These are phyloP conservation scores for Marmota flaviventris DNA, from an alignment of 2,113 vertebrate genomes.

Conservation along the genomic window DNA sequence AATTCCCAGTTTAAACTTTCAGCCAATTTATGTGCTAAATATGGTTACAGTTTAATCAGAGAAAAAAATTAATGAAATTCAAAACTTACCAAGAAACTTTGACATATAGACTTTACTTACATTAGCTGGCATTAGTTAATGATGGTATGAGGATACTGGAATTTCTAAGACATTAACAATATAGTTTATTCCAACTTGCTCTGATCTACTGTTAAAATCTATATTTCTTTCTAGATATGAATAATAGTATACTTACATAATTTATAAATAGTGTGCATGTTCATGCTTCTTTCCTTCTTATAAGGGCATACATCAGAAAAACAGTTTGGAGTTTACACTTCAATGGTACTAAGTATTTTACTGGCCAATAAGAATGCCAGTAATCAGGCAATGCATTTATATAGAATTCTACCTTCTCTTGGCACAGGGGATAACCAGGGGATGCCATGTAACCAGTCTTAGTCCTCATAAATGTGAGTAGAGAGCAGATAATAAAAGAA, in stretches of 20 bases:
- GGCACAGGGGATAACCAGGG: neutral
- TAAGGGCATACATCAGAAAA: neutral
- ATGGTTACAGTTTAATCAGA: neutral
- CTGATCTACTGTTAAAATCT: neutral
- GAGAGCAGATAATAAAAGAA: neutral
- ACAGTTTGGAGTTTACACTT: neutral
- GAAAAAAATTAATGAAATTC: neutral
- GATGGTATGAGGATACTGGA: neutral
- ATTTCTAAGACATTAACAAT: constrained; percentile 18
- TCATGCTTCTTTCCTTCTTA: neutral
- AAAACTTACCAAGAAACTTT: neutral
- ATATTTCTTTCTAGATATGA: neutral
- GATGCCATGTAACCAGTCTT: neutral
- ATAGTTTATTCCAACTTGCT: neutral
- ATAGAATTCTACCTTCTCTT: neutral
- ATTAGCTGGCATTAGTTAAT: neutral
- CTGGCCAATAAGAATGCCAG: neutral
- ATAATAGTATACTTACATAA: neutral
- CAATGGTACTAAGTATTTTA: neutral
- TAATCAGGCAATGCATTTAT: neutral
- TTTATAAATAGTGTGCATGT: neutral
- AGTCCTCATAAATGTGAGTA: neutral
- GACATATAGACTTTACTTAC: neutral
- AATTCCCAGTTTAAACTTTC: neutral
- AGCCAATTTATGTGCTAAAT: neutral